Evolutionary conservation across 2,113 vertebrate species (phyloP), one percentile per base, ranked within the genome.

Genomic region (Grammomys dolichurus): DNA sequence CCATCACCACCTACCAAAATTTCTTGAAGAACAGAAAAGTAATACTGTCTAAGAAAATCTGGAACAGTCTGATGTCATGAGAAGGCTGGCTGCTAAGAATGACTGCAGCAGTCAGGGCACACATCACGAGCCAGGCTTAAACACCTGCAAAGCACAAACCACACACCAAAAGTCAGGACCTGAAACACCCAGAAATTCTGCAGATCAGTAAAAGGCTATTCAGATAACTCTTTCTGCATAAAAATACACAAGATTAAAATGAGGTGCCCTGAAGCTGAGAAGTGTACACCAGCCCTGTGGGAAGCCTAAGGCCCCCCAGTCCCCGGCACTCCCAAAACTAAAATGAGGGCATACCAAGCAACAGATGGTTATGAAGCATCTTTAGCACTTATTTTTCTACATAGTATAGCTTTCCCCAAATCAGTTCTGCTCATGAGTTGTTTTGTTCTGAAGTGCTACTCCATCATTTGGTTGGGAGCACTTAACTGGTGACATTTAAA

Each of bases 341-440:
- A 87, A 95, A 92, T 69, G 3, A 81, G 80, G 89, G 93, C 22
- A 82, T 40, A 89, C 1, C 22, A 87, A n/a, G 24, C 51, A 72
- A 94, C 5, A 82, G 85, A 88, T 26, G 6, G 60, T 36, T 88
- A 54, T 31, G 78, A 92, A 65, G 12, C 77, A 16, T n/a, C 87
- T 90, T 51, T 92, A 78, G 84, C 69, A 58, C 73, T 89, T 95
- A n/a, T 40, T 95, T 91, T 85, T 76, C 94, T 76, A 86, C 58
- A 84, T 31, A 28, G n/a, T 9, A 51, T 88, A 93, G 60, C 51
- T 69, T 90, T 19, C 22, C 69, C 36, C 26, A 78, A 93, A 48
- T 82, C 40, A 90, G 31, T 80, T 93, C 82, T 80, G 7, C 17
- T 72, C 6, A 90, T 87, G 36, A 94, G 78, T 46, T 94, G 51